Conservation (phyloP, 2,888 invertebrate genomes). For the Monoplex corrugatus region DNA sequence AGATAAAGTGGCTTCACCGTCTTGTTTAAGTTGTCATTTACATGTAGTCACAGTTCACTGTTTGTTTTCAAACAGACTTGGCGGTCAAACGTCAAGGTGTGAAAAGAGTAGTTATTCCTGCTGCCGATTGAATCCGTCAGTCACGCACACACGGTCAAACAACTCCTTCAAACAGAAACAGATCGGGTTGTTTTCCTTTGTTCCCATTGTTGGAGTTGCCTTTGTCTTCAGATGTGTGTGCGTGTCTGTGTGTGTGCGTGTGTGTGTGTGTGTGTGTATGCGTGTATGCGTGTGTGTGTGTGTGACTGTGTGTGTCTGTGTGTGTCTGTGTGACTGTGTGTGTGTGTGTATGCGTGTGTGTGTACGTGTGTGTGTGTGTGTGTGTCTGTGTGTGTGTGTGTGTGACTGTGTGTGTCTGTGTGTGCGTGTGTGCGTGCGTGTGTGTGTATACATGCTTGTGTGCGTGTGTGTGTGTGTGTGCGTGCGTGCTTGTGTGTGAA, state of each 20-base stretch:
- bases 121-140: no score
- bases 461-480: background rate
- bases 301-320: background rate
- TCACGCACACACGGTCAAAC: no score
- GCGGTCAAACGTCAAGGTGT: no score
- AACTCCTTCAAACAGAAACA: no score
- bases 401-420: background rate
- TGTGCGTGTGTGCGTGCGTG: background rate
- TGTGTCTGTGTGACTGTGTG: background rate
- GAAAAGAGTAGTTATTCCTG: no score
- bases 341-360: slow-evolving; percentile 4
- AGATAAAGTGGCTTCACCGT: no score
- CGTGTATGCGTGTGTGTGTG: slow-evolving; percentile 15
- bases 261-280: slow-evolving; percentile 27
- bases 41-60: no score
- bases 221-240: slow-evolving; percentile 8
- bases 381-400: background rate
- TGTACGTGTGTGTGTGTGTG: slow-evolving; percentile 2
- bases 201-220: no score
- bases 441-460: background rate
- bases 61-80: no score
- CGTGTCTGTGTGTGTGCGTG: slow-evolving; percentile 14
- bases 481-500: slow-evolving; percentile 4
- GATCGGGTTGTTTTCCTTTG: no score
- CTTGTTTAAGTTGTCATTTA: no score